phyloP scores from a whole-genome alignment of 2,113 vertebrate genomes.

The Daboia siamensis region DNA sequence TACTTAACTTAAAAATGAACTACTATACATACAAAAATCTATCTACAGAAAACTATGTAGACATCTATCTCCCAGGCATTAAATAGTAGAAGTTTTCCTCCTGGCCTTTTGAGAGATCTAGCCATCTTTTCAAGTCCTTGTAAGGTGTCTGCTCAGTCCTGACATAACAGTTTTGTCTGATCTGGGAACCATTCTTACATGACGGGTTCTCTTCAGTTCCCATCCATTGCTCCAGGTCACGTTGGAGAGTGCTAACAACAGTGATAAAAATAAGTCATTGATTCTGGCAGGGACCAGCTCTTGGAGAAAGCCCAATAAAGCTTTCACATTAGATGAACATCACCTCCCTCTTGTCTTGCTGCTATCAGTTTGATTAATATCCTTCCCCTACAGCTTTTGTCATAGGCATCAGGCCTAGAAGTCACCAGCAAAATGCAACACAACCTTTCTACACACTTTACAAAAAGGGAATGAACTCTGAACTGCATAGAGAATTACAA shows the following conservation, averaged over 20 bases:
- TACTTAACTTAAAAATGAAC: not conserved
- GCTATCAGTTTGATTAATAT: not conserved
- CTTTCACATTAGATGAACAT: slow-evolving; percentile 50
- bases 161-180: not conserved
- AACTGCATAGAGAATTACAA: rapidly evolving
- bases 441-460: not conserved
- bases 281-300: not conserved
- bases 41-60: not conserved
- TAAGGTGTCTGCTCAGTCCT: not conserved
- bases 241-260: slow-evolving; percentile 18
- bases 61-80: not conserved
- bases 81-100: not conserved
- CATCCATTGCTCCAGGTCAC: not conserved
- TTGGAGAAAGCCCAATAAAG: slow-evolving; percentile 49
- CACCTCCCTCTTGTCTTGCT: rapidly evolving
- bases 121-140: not conserved
- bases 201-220: not conserved
- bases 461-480: not conserved
- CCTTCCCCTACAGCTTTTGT: not conserved
- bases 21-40: not conserved
- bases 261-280: slow-evolving; percentile 19
- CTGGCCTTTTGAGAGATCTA: not conserved
- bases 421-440: not conserved
- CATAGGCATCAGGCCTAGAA: rapidly evolving
- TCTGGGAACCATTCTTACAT: not conserved